Percentiles rank a stretch among this genome's conserved stretches.
Evolutionary conservation across 2,113 vertebrate species (phyloP).

Genomic region (Lonchura striata): DNA sequence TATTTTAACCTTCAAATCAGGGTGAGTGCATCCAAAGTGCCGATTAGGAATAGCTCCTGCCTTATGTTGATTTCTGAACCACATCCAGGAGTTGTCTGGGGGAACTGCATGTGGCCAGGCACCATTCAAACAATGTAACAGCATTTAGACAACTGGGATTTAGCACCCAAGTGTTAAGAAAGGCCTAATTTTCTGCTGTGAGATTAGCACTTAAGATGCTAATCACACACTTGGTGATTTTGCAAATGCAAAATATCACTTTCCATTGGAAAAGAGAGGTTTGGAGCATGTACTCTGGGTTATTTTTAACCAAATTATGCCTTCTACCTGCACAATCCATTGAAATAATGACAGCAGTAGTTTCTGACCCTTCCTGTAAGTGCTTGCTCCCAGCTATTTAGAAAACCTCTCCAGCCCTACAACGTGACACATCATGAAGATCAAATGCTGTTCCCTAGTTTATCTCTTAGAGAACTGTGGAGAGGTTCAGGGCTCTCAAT

Average conservation of each 20-base stretch:
- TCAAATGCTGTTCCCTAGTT: not conserved
- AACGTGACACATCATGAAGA: not conserved
- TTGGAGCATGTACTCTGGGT: not conserved
- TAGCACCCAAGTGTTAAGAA: not conserved
- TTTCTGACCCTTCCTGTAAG: not conserved
- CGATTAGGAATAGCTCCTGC: not conserved
- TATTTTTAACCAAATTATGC: not conserved
- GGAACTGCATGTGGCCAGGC: not conserved
- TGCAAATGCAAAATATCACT: not conserved
- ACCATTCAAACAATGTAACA: not conserved
- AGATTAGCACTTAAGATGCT: not conserved
- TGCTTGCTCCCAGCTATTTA: not conserved
- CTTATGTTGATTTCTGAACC: not conserved
- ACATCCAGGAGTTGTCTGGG: not conserved
- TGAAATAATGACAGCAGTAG: not conserved
- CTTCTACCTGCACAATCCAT: not conserved
- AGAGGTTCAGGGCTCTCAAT: not conserved
- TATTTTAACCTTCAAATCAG: conserved; percentile 24
- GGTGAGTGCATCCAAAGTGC: not conserved
- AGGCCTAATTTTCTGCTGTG: not conserved
- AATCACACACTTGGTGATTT: not conserved
- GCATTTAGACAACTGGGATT: not conserved
- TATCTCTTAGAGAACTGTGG: not conserved
- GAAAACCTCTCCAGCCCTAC: not conserved
- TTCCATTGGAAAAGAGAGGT: not conserved